Base-by-base conservation (phyloP, 2,113 vertebrate genomes). In the Nycticebus coucang region DNA sequence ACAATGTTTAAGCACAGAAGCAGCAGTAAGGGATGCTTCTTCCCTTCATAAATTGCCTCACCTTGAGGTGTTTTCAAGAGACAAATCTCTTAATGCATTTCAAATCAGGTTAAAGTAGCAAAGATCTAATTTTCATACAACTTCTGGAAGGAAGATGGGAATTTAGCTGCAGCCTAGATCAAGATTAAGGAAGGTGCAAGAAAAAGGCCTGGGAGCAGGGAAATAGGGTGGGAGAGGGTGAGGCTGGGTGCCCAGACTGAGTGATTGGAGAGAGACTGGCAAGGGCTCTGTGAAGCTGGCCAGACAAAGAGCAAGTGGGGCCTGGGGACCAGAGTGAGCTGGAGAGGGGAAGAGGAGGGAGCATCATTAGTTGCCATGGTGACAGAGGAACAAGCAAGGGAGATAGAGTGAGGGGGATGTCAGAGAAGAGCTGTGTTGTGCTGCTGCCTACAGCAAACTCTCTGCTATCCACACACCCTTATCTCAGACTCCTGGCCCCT, bases 71-170 rank as follows among this genome's bases (percentile, higher is more conserved):
- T 89, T 97, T 97, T 93, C 59, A 75, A 95, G 79, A 95, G 86
- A 55, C 41, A 89, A 78, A 89, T 45, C 60, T 95, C 94, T 91
- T 96, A 96, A 95, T 96, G 96, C 77, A 97, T 97, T 96, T 94
- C 85, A 86, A 92, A 97, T 97, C 94, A 86, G 45, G 78, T 97
- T 95, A 95, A 74, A 68, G 77, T 41, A 82, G 91, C 69, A 84
- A 85, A 92, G 96, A 97, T 83, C 95, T 97, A 94, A 97, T 97
- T 97, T 94, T 75, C 90, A 77, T 84, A 62, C 72, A 94, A 94
- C 94, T 91, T 96, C 82, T 95, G 91, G n/a, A 93, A 88, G 78
- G 87, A 75, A 94, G 85, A 92, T 82, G 81, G 80, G 33, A 82
- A 95, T 94, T 96, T 66, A 90, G 71, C 81, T 88, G 55, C 30